Evolutionary conservation across 2,113 vertebrate genomes (phyloP).

Genomic region (Hiodon tergisus): DNA sequence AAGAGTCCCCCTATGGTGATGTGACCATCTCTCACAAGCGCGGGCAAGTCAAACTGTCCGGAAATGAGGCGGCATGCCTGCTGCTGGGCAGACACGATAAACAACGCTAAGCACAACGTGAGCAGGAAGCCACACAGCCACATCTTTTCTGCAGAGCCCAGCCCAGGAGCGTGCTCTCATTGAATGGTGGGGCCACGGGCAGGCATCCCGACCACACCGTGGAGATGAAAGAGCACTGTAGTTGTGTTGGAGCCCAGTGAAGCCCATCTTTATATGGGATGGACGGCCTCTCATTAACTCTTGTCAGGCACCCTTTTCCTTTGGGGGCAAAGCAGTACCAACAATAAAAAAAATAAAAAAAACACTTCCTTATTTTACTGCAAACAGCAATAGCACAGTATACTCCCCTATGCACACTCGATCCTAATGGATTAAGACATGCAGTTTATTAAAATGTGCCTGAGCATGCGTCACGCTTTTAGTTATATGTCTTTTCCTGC

Average conservation of each 20-base stretch:
- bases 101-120: neutral
- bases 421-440: constrained; percentile 40
- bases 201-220: neutral
- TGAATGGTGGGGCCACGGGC: neutral
- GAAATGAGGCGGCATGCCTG: constrained; percentile 44
- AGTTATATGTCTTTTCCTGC: neutral
- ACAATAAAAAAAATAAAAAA: too few species aligned
- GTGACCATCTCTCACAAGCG: constrained; percentile 55
- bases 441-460: constrained; percentile 4
- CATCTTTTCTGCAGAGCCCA: constrained; percentile 27
- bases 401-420: constrained; percentile 22
- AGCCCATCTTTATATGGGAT: constrained; percentile 17
- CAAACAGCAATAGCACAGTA: neutral
- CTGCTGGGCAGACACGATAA: constrained; percentile 19
- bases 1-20: constrained; percentile 66
- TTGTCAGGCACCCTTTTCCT: constrained; percentile 5
- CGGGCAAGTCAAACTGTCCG: constrained; percentile 46
- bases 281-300: neutral
- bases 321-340: neutral
- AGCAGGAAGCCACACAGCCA: constrained; percentile 24
- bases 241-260: neutral
- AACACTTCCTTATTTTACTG: neutral
- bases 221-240: neutral
- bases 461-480: neutral
- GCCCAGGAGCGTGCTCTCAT: constrained; percentile 15